phyloP scores from a whole-genome alignment of 2,113 vertebrate genomes.

The Archilochus colubris region DNA sequence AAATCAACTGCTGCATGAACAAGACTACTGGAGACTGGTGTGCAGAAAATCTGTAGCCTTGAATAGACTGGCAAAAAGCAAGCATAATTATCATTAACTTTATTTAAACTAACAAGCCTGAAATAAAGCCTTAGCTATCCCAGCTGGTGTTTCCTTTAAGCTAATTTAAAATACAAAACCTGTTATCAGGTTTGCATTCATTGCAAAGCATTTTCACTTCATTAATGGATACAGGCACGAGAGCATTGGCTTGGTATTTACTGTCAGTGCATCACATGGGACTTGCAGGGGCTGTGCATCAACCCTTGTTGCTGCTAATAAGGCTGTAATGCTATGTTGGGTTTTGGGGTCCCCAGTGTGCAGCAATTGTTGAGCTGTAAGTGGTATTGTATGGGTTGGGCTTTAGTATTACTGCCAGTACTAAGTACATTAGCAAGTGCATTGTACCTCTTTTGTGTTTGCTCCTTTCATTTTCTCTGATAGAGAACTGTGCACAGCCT shows the following conservation, averaged over 20 bases:
- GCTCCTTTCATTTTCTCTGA: background rate
- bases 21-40: background rate
- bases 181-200: background rate
- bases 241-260: background rate
- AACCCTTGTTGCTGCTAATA: background rate
- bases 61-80: background rate
- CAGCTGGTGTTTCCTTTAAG: background rate
- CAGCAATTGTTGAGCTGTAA: background rate
- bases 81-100: background rate
- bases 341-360: background rate
- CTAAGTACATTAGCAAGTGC: background rate
- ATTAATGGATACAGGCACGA: background rate
- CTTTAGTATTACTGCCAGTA: background rate
- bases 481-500: background rate
- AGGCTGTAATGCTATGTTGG: background rate
- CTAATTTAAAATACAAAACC: slow-evolving; percentile 7
- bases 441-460: background rate
- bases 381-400: background rate
- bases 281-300: background rate
- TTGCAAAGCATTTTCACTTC: background rate
- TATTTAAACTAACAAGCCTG: slow-evolving; percentile 20
- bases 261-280: background rate
- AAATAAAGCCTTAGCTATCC: background rate
- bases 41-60: background rate
- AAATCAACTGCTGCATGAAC: background rate